A percentile compares a stretch with the other conserved stretches of the same genome.
These are phyloP conservation scores for Drosophila tristis DNA, from an alignment of 1,140 invertebrate genomes.

Conservation along the genomic window DNA sequence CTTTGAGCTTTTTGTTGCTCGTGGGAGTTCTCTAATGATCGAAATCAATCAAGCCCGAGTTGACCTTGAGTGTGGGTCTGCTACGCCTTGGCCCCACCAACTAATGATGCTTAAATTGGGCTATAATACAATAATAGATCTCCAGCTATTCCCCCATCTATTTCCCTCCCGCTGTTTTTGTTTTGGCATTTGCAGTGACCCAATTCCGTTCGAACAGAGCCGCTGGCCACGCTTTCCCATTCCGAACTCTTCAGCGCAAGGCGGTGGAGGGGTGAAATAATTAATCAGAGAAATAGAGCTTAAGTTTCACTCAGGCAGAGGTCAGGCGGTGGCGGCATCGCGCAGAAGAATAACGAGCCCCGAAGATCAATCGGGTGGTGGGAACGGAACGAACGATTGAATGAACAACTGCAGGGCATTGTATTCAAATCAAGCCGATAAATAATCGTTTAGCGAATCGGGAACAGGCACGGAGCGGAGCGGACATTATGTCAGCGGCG, in stretches of 20 bases:
- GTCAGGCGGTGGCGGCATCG: neutral
- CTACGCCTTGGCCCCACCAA: constrained; percentile 14
- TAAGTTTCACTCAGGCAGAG: constrained; percentile 41
- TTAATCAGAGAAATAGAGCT: constrained; percentile 76
- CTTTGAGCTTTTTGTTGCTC: neutral
- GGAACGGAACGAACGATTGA: constrained; percentile 15
- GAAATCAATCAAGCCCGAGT: neutral
- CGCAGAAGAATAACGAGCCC: constrained; percentile 1
- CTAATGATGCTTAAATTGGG: constrained; percentile 16
- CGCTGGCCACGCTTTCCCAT: constrained; percentile 43
- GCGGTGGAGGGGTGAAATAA: constrained; percentile 27
- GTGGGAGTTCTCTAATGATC: constrained; percentile 24
- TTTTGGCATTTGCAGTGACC: constrained; percentile 55
- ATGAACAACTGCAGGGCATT: constrained; percentile 50
- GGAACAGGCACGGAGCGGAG: constrained; percentile 14
- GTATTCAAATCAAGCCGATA: constrained; percentile 48
- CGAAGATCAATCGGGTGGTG: neutral
- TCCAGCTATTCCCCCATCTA: constrained; percentile 11
- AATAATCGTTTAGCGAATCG: constrained; percentile 72
- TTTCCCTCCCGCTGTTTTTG: constrained; percentile 35
- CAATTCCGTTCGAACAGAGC: constrained; percentile 29
- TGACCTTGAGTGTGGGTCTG: constrained; percentile 27
- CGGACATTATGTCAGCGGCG: constrained; percentile 72
- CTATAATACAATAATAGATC: constrained; percentile 30
- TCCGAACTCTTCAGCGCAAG: constrained; percentile 29